Conservation (phyloP, 2,113 vertebrate genomes). For the Nicator chloris region DNA sequence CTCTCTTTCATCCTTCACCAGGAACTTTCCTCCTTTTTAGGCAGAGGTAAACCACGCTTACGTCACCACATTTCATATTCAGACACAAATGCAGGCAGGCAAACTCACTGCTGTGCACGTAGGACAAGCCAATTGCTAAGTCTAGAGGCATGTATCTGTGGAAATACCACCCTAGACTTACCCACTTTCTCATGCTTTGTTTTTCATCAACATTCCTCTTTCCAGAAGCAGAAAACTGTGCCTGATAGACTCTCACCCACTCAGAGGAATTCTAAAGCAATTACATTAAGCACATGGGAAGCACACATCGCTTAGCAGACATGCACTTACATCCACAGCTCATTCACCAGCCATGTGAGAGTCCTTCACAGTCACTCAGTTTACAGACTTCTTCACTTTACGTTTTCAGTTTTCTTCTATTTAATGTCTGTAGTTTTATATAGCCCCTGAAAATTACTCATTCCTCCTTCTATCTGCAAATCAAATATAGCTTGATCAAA, state of each 20-base stretch:
- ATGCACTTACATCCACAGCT: background rate
- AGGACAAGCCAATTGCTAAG: background rate
- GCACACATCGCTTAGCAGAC: background rate
- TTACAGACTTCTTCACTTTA: background rate
- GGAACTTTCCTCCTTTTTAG: background rate
- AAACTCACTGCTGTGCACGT: accelerated
- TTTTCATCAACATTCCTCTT: background rate
- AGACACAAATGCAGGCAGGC: background rate
- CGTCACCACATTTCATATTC: background rate
- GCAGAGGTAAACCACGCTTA: background rate
- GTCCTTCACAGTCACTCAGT: background rate
- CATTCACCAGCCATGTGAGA: background rate
- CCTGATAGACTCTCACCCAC: background rate
- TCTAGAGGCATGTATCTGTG: background rate
- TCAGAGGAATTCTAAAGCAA: background rate
- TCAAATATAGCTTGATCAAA: background rate
- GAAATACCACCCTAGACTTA: background rate
- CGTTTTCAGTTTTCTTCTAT: background rate
- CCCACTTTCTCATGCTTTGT: background rate
- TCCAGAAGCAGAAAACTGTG: background rate
- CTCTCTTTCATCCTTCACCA: background rate
- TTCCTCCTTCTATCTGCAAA: background rate
- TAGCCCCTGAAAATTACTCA: background rate
- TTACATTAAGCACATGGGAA: background rate
- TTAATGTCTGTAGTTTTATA: background rate